phyloP scores from a whole-genome alignment of 2,888 invertebrate genomes.

The Thera obeliscata region DNA sequence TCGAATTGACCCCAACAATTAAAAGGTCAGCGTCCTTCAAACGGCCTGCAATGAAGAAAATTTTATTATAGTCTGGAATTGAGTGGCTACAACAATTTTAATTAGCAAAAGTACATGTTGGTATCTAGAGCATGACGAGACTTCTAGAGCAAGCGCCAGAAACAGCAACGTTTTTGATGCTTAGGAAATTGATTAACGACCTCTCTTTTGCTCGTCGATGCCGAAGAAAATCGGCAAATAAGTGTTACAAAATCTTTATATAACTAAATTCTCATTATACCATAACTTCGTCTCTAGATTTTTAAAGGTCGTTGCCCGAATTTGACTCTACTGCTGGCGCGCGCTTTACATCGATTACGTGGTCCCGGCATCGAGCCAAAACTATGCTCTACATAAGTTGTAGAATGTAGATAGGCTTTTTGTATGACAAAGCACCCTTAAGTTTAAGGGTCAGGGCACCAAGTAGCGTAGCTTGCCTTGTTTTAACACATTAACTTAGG shows the following conservation, averaged over 20 bases:
- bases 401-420: constrained; percentile 37
- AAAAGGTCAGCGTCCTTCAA: constrained; percentile 48
- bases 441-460: constrained; percentile 14
- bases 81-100: constrained; percentile 13
- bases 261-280: not conserved
- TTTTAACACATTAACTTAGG: not conserved
- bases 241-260: too few species aligned
- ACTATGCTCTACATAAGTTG: constrained; percentile 40
- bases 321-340: constrained; percentile 23
- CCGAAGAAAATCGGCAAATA: too few species aligned
- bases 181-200: too few species aligned
- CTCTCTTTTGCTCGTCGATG: too few species aligned
- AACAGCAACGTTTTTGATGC: not conserved
- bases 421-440: constrained; percentile 34
- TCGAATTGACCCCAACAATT: constrained; percentile 48
- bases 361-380: constrained; percentile 38
- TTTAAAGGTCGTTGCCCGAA: constrained; percentile 22
- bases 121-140: too few species aligned
- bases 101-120: constrained; percentile 2
- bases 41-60: constrained; percentile 13
- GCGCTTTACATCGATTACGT: constrained; percentile 39
- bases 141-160: too few species aligned
- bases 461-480: not conserved
- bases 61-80: constrained; percentile 16
- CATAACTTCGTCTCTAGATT: constrained; percentile 4